Base-by-base conservation (phyloP, 2,888 invertebrate genomes). In the Tetranychus piercei region DNA sequence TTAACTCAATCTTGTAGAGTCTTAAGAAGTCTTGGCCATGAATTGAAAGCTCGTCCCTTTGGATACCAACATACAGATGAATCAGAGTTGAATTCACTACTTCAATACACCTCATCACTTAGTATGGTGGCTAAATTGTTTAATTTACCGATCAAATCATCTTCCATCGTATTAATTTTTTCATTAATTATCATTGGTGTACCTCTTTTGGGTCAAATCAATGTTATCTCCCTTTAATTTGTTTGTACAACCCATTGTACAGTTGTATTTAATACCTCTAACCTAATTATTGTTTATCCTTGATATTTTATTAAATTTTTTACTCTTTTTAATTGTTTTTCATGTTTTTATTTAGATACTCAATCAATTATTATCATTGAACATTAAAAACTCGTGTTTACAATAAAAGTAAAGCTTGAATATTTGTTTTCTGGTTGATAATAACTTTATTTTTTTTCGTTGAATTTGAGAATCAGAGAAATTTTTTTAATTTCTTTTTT, bases 21-120 rank as follows among this genome's bases (percentile, higher is more conserved):
- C 78, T 86, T 90, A n/a, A 88, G 88, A 81, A 86, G 86, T 22
- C 87, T 89, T 74, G 91, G 91, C 0, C 90, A 91, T 82, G 89
- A 90, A 82, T 86, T 90, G 73, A 86, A 90, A 74, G 87, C 88
- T 18, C 86, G 90, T 1, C 91, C 91, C 0, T 91, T 89, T 81
- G 88, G 90, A 2, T 90, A 91, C 83, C 89, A 90, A 81, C 88
- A 88, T 79, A 89, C 90, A 9, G 86, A 90, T 0, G 87, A 87
- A 73, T 87, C 87, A 78, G 90, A 91, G 83, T 86, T 91, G 79
- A 88, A 88, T 80, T 87, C 90, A 0, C 87, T 91, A 76, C 85
- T 91, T 44, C 83, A 90, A 78, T 91, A 88, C 81, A 88, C 90
- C 1, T 88, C 69, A 20, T 23, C 69, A 7, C 69, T 69, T 20